A percentile compares a stretch with the other conserved stretches of the same genome.
Conservation (phyloP, 1,140 invertebrate species). For the Temnothorax curvispinosus region DNA sequence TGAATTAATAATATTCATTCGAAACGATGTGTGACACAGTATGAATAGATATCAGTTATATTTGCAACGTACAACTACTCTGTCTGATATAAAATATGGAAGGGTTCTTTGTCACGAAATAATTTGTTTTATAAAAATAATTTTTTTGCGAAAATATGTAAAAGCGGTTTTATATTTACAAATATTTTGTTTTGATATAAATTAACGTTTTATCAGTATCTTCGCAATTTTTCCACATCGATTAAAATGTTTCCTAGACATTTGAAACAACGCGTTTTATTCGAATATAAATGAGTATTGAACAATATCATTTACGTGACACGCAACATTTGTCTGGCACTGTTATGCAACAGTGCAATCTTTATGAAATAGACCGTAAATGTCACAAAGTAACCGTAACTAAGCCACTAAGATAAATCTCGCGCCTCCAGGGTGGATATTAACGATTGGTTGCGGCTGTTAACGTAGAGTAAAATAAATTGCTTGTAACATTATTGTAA, state of each 20-base stretch:
- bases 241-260: background rate
- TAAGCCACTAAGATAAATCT: conserved; percentile 21
- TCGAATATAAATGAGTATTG: too few relatives aligned
- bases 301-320: background rate
- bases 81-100: background rate
- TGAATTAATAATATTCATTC: conserved; percentile 24
- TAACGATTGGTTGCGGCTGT: conserved; percentile 26
- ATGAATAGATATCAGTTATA: background rate
- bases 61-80: background rate
- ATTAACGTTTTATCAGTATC: background rate
- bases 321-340: background rate
- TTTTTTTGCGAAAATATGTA: background rate
- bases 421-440: background rate
- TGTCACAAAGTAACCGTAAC: conserved; percentile 1
- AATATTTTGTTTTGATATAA: background rate
- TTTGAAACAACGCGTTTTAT: background rate
- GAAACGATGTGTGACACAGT: background rate
- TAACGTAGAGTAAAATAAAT: conserved; percentile 8
- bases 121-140: background rate
- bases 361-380: conserved; percentile 23
- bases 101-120: background rate
- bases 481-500: conserved; percentile 3
- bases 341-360: background rate
- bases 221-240: background rate
- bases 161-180: background rate